These are phyloP conservation scores for Rhopalosiphum maidis DNA, from an alignment of 1,140 invertebrate genomes.

Conservation along the genomic window DNA sequence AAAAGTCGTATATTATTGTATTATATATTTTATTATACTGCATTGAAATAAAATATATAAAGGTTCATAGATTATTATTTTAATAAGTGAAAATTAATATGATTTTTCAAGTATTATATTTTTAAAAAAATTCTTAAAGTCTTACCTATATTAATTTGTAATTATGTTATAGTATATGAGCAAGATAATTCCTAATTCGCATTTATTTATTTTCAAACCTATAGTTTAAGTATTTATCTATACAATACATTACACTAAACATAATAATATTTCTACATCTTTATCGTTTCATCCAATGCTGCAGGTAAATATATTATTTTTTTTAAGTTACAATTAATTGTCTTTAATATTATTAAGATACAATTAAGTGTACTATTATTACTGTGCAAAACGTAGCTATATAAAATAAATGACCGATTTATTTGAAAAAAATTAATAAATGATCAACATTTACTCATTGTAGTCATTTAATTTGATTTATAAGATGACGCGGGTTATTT, in stretches of 20 bases:
- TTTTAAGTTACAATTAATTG: too few species aligned
- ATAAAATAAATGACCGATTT: too few species aligned
- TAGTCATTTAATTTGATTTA: too few species aligned
- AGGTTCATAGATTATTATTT: neutral
- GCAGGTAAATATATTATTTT: neutral
- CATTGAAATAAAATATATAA: neutral
- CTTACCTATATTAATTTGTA: neutral
- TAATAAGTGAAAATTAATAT: neutral
- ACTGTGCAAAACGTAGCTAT: too few species aligned
- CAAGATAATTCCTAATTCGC: neutral
- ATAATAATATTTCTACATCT: neutral
- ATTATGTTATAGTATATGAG: neutral
- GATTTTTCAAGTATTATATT: neutral
- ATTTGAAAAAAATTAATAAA: too few species aligned
- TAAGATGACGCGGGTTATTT: too few species aligned
- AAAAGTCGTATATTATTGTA: neutral
- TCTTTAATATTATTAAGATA: too few species aligned
- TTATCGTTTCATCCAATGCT: neutral
- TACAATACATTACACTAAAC: neutral
- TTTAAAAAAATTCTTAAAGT: neutral
- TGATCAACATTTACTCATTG: too few species aligned
- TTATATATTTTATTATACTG: too few species aligned
- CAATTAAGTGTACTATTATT: too few species aligned
- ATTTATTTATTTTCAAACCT: neutral
- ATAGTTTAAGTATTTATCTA: too few species aligned